Percentiles rank a stretch among this genome's conserved stretches.
Evolutionary conservation across 2,113 vertebrate species (phyloP).

Genomic region (Bambusicola thoracicus): DNA sequence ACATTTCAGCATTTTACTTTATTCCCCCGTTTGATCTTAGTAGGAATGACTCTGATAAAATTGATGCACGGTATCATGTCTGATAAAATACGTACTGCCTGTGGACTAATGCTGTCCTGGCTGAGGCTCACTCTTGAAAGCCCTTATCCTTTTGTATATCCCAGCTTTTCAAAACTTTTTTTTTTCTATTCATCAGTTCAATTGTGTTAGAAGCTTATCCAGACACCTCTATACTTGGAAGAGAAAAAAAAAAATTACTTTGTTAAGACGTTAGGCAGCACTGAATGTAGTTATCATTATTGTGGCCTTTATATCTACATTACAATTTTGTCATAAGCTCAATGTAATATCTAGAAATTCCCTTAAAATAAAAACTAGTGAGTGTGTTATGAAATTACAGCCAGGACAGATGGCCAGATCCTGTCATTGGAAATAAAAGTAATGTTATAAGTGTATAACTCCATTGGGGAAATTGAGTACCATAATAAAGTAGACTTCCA

Average conservation of each 20-base stretch:
- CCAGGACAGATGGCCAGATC: constrained; percentile 87
- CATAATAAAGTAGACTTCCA: constrained; percentile 89
- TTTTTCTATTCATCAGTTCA: constrained; percentile 71
- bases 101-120: constrained; percentile 58
- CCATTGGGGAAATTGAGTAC: constrained; percentile 88
- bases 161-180: constrained; percentile 70
- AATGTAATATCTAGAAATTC: constrained; percentile 84
- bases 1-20: constrained; percentile 66
- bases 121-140: constrained; percentile 23
- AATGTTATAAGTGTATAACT: constrained; percentile 87
- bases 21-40: constrained; percentile 59
- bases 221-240: constrained; percentile 58
- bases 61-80: constrained; percentile 32
- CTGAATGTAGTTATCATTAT: constrained; percentile 86
- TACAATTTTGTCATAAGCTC: constrained; percentile 85
- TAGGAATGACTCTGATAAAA: constrained; percentile 66
- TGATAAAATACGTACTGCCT: constrained; percentile 64
- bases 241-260: constrained; percentile 72
- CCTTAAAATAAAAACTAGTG: constrained; percentile 87
- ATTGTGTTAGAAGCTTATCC: constrained; percentile 73
- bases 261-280: constrained; percentile 82
- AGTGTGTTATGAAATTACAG: constrained; percentile 88
- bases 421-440: constrained; percentile 90
- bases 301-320: constrained; percentile 86
- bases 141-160: constrained; percentile 63